Percentiles rank a stretch among this genome's conserved stretches.
phyloP scores from a whole-genome alignment of 2,888 invertebrate species.

The Pristionchus fissidentatus region DNA sequence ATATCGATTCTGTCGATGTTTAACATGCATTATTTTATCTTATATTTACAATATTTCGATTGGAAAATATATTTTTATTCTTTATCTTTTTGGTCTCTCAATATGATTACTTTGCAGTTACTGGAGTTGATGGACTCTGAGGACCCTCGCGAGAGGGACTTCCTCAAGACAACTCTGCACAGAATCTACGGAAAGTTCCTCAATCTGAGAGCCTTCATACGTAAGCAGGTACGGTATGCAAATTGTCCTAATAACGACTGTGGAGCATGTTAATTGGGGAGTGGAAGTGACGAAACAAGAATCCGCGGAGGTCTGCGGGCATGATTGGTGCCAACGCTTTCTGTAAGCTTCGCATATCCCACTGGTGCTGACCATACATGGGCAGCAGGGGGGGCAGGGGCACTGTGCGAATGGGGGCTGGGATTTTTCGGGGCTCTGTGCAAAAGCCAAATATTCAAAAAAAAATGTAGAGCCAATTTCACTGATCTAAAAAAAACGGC shows the following conservation, averaged over 20 bases:
- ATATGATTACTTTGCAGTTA: constrained; percentile 81
- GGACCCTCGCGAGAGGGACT: constrained; percentile 98
- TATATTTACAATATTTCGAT: background rate
- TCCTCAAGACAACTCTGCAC: constrained; percentile 97
- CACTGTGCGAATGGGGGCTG: too few species aligned
- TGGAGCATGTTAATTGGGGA: background rate
- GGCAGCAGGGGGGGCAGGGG: too few species aligned
- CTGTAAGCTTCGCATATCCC: too few species aligned
- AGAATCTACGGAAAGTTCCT: constrained; percentile 99
- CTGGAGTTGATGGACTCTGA: constrained; percentile 99
- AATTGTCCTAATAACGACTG: background rate
- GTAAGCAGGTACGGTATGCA: constrained; percentile 32
- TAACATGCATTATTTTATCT: background rate
- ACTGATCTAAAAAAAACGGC: too few species aligned
- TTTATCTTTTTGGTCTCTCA: background rate
- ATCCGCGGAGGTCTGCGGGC: too few species aligned
- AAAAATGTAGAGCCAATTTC: too few species aligned
- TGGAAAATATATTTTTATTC: background rate
- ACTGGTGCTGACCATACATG: too few species aligned
- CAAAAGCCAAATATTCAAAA: too few species aligned
- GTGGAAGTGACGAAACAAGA: background rate
- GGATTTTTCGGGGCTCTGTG: too few species aligned
- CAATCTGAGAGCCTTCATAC: constrained; percentile 86
- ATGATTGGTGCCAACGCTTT: too few species aligned
- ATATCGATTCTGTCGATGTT: too few species aligned